Evolutionary conservation across 2,797 vertebrate genomes (phyloP), one percentile per base, ranked within the genome.

Genomic region (Esox masquinongy): DNA sequence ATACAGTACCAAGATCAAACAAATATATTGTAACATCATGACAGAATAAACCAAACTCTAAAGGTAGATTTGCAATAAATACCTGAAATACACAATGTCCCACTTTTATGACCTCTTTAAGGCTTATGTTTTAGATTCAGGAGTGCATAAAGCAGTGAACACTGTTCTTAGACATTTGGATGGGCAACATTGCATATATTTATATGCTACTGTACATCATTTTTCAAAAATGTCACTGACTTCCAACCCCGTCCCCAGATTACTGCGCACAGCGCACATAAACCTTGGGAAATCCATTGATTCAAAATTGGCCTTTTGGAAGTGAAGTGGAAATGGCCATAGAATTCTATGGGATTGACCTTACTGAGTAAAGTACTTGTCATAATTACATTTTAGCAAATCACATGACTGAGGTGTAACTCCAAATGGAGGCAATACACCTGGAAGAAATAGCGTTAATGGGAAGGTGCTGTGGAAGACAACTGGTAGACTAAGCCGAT

Each of bases 41-140:
- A 69, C 17, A 5, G 29, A 31, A 31, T 34, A 80, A 89, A 73
- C 29, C 22, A 6, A 3, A 22, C 22, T 72, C 84, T 89, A 87
- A 85, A 91, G 88, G 90, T 92, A 92, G 90, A 92, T 88, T 89
- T 88, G 82, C 84, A 87, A 90, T 90, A 88, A 93, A 93, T 90
- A 93, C 90, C 91, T 91, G 90, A 93, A 89, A 91, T 86, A 73
- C 75, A 80, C 90, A 79, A 88, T 87, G 87, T 85, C 82, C 87
- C 81, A 85, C 87, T 85, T 88, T 34, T 70, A 67, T 86, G 86
- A 83, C 85, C 84, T 78, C 75, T 47, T 89, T 93, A 93, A 93
- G 92, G 91, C 93, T 92, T 90, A 92, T 84, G 79, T 79, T 88
- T 89, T 88, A 82, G 78, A 89, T 89, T 88, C 84, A 68, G 81